Base-by-base conservation (phyloP, 2,888 invertebrate species). In the Drosophila quinaria region DNA sequence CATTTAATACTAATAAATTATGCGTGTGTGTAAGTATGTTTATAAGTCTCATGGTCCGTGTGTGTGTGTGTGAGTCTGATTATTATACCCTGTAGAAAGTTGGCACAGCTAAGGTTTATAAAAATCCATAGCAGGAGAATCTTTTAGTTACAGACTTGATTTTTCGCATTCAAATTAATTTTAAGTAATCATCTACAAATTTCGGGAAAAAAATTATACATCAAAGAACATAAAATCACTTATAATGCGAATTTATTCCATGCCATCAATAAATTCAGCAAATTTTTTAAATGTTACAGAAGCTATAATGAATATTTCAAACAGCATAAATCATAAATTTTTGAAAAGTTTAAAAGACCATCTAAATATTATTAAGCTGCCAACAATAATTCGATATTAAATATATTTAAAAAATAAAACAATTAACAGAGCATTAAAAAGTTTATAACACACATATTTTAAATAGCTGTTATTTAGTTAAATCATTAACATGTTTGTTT, bases 1-100 rank as follows among this genome's bases (percentile, higher is more conserved):
- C 67, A 71, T 75, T 74, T 70, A 78, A 78, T 74, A 59, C 70
- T 54, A 75, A 84, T 81, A 76, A 84, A 84, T 84, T 81, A 80
- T 79, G 83, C 74, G 5, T 44, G 47, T 44, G 29, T 62, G 22
- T 69, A 35, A 19, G 44, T n/a, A 39, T 25, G 44, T n/a, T 50
- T 44, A 44, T 70, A 54, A 17, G 25, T 39, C 19, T 41, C 37
- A 15, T 17, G 5, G 29, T 29, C 22, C 13, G n/a, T 8, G 37
- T 19, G 33, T 8, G 37, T 19, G 33, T 33, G 22, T 29, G 15
- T 56, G 15, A 31, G n/a, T 31, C 35, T 44, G 13, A 11, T 29
- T 22, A 31, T 6, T 11, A 44, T 50, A 58, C 49, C 58, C 49
- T 56, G 11, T 50, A 37, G 15, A 15, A 25, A 4, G 13, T 17